A percentile compares a stretch with the other conserved stretches of the same genome.
phyloP scores from a whole-genome alignment of 2,113 vertebrate genomes.

The Cygnus atratus region DNA sequence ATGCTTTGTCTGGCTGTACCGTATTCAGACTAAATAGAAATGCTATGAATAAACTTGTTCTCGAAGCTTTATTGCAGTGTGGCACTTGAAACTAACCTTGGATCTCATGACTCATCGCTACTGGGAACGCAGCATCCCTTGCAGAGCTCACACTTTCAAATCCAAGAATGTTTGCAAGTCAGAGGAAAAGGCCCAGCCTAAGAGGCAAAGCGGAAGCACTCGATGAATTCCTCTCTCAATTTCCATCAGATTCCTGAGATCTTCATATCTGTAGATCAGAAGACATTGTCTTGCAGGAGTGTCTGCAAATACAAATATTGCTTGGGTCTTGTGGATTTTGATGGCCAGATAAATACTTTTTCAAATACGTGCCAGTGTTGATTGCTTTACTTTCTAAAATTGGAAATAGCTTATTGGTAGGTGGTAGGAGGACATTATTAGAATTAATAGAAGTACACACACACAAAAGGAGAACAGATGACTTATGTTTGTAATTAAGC shows the following conservation, averaged over 20 bases:
- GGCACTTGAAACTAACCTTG: not conserved
- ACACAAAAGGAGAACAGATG: not conserved
- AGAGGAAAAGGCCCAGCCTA: not conserved
- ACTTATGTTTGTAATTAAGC: slow-evolving; percentile 16
- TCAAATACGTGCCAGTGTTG: not conserved
- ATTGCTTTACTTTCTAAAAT: not conserved
- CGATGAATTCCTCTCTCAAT: not conserved
- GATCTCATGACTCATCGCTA: not conserved
- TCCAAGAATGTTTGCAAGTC: not conserved
- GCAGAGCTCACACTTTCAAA: not conserved
- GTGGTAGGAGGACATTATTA: not conserved
- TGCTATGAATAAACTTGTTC: not conserved
- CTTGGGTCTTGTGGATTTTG: not conserved
- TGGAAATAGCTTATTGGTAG: not conserved
- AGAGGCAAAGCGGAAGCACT: not conserved
- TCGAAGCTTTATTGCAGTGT: not conserved
- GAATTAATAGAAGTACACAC: not conserved
- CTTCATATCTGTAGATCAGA: not conserved
- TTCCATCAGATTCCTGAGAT: not conserved
- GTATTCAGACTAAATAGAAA: not conserved
- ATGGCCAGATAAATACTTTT: not conserved
- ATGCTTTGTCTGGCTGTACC: not conserved
- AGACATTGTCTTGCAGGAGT: not conserved
- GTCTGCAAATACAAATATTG: not conserved
- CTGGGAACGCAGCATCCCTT: not conserved